Percentiles rank a stretch among this genome's conserved stretches.
Evolutionary conservation across 1,140 invertebrate species (phyloP).

Genomic region (Wiebesia pumilae): DNA sequence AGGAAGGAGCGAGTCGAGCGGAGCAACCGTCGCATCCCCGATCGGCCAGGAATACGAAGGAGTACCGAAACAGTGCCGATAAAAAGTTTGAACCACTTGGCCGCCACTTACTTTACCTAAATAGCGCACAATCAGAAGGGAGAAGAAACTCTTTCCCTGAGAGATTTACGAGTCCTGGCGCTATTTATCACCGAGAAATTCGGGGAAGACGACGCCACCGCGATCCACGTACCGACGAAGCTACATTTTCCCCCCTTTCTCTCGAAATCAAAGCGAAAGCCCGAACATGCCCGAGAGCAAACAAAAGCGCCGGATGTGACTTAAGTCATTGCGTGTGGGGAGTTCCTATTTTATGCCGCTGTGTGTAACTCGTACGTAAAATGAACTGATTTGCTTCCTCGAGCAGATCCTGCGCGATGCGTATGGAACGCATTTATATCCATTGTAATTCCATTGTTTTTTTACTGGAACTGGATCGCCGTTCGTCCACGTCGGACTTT

Average conservation of each 20-base stretch:
- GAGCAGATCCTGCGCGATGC: too few relatives aligned
- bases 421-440: too few relatives aligned
- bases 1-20: neutral
- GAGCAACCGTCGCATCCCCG: too few relatives aligned
- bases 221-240: neutral
- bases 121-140: conserved; percentile 22
- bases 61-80: neutral
- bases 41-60: neutral
- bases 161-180: conserved; percentile 35
- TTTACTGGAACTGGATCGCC: too few relatives aligned
- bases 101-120: conserved; percentile 27
- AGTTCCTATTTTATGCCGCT: neutral
- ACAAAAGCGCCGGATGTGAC: neutral
- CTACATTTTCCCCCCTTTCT: neutral
- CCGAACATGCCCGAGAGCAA: too few relatives aligned
- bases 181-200: conserved; percentile 33
- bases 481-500: too few relatives aligned
- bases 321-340: neutral
- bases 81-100: conserved; percentile 28
- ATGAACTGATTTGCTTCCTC: too few relatives aligned
- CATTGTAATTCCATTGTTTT: too few relatives aligned
- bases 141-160: conserved; percentile 15
- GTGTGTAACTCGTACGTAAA: neutral
- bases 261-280: neutral
- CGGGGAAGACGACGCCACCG: conserved; percentile 8